Evolutionary conservation across 2,888 invertebrate species (phyloP).

Genomic region (Colostygia pectinataria): DNA sequence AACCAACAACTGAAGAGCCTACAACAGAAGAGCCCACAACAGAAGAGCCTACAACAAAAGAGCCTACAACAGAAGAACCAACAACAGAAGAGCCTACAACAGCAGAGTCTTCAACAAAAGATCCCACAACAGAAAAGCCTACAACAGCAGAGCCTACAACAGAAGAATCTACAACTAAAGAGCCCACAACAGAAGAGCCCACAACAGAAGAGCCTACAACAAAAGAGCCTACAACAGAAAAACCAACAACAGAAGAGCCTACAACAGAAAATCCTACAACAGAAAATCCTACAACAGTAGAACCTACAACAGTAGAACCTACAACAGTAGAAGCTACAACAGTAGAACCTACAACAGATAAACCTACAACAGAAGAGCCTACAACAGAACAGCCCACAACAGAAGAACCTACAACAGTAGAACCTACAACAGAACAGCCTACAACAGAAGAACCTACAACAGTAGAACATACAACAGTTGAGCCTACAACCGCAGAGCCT

Average conservation of each 20-base stretch:
- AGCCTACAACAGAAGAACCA: conserved; percentile 12
- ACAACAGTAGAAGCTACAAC: conserved; percentile 9
- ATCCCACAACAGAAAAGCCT: conserved; percentile 7
- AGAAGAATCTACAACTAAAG: conserved; percentile 4
- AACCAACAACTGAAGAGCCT: conserved; percentile 6
- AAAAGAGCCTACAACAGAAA: neutral
- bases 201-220: conserved; percentile 5
- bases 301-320: conserved; percentile 6
- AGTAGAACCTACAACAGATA: conserved; percentile 3
- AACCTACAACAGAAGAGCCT: neutral
- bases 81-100: conserved; percentile 10
- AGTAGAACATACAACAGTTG: neutral
- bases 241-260: neutral
- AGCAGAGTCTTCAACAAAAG: conserved; percentile 6
- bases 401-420: neutral
- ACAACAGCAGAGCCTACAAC: conserved; percentile 12
- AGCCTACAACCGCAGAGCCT: conserved; percentile 2
- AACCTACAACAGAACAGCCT: neutral
- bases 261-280: conserved; percentile 9
- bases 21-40: conserved; percentile 12
- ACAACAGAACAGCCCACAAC: neutral
- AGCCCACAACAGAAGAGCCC: neutral
- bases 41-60: neutral
- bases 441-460: neutral
- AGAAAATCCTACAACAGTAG: conserved; percentile 2